Evolutionary conservation across 2,113 vertebrate genomes (phyloP).

Genomic region (Tetraodon nigroviridis): DNA sequence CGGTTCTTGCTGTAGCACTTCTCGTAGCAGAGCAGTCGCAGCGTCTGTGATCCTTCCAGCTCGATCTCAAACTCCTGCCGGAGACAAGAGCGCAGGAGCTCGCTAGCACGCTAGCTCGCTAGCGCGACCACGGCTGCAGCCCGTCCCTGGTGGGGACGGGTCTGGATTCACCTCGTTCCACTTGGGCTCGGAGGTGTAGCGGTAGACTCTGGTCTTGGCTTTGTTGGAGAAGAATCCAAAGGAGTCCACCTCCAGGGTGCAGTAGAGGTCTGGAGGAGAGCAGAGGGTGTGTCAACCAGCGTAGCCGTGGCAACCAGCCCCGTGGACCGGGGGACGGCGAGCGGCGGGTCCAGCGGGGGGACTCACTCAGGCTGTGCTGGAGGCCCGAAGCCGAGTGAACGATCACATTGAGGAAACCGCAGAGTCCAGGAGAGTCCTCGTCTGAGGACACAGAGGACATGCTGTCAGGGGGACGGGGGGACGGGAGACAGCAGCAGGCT

Average conservation of each 20-base stretch:
- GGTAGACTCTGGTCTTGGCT: constrained; percentile 95
- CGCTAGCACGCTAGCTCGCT: background rate
- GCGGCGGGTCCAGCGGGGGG: constrained; percentile 16
- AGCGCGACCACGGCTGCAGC: too few relatives aligned
- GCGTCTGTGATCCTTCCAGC: constrained; percentile 93
- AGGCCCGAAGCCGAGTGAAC: constrained; percentile 95
- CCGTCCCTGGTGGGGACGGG: too few relatives aligned
- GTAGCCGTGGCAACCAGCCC: too few relatives aligned
- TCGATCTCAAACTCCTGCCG: constrained; percentile 97
- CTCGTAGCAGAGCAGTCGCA: constrained; percentile 93
- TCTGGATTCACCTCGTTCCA: constrained; percentile 90
- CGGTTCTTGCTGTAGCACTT: constrained; percentile 92
- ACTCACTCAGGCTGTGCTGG: constrained; percentile 96
- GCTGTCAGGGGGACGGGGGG: background rate
- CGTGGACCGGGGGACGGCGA: background rate
- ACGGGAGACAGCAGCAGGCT: too few relatives aligned
- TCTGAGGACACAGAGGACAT: constrained; percentile 74
- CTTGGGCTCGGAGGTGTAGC: constrained; percentile 93
- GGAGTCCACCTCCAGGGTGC: constrained; percentile 95
- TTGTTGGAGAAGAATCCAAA: constrained; percentile 98
- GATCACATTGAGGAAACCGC: constrained; percentile 95
- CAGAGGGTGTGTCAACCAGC: background rate
- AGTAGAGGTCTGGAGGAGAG: constrained; percentile 84
- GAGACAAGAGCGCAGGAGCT: too few relatives aligned
- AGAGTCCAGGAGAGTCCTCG: constrained; percentile 90